Evolutionary conservation across 2,797 vertebrate species (phyloP), one percentile per base, ranked within the genome.

Genomic region (Dicrostonyx torquatus): DNA sequence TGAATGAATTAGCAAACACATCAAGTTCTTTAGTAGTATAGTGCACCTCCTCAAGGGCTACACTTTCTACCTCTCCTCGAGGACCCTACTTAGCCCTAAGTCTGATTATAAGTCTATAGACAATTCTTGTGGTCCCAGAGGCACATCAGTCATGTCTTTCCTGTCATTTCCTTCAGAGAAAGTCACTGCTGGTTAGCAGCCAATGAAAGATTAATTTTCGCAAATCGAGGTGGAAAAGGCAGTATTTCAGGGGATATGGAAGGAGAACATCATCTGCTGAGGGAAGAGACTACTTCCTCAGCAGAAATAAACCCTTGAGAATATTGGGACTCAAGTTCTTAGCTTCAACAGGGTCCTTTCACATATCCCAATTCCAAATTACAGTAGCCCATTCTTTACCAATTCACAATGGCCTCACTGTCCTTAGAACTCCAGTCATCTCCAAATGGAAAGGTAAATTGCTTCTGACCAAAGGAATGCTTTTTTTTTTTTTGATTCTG

Each of bases 401-500:
- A 50, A n/a, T 50, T 68, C n/a, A 68, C 6, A 50, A 26, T 87
- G 68, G 48, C 26, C 20, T 22, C 8, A 43, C 68, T 82, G 13
- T 78, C 22, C 40, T 86, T 45, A 43, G 83, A 76, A 68, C n/a
- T n/a, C 48, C 45, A 34, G 58, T 78, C 68, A 90, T 48, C 18
- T 92, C 31, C 70, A 73, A 89, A 75, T 66, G 72, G 95, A 89
- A 80, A 94, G 10, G 64, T 15, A 82, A 91, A 95, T 10, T 70
- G 76, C 66, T 94, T 73, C 86, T 40, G 68, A 26, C 29, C 29
- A 84, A 78, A 78, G 78, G 48, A 94, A 72, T n/a, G 24, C 9
- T 62, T 62, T 24, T 62, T 68, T 86, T 76, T 73, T 72, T 66
- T 90, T 64, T 34, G 14, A 37, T 31, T 88, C 68, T 93, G 1